These are phyloP conservation scores for Xestia rhomboidea DNA, from an alignment of 2,888 invertebrate genomes.

Conservation along the genomic window DNA sequence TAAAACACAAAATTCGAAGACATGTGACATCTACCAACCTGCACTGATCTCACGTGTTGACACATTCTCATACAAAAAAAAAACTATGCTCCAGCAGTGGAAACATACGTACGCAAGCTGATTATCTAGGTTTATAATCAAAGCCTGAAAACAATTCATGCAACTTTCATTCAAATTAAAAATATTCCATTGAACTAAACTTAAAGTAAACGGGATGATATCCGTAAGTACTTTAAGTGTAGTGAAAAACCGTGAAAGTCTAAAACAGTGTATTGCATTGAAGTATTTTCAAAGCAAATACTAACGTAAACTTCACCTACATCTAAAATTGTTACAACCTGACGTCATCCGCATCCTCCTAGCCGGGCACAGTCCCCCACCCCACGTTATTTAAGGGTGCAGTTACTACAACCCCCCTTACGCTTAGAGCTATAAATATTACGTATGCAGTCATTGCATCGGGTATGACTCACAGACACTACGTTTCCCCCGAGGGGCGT, in stretches of 20 bases:
- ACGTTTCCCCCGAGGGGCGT: constrained; percentile 9
- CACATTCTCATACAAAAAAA: neutral
- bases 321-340: constrained; percentile 7
- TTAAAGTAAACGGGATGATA: no score
- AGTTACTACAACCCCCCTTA: constrained; percentile 33
- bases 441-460: constrained; percentile 49
- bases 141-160: neutral
- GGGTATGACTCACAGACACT: constrained; percentile 44
- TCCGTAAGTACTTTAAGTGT: no score
- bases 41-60: neutral
- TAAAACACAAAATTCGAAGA: neutral
- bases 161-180: neutral
- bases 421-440: constrained; percentile 33
- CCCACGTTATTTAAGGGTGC: constrained; percentile 32
- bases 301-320: constrained; percentile 18
- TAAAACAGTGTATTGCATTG: no score
- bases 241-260: no score
- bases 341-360: constrained; percentile 21
- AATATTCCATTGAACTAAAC: no score
- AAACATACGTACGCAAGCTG: neutral
- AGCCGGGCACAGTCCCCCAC: constrained; percentile 11
- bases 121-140: neutral
- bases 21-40: neutral
- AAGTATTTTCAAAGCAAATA: neutral
- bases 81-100: neutral